Conservation (phyloP, 2,888 invertebrate genomes). For the Melieria picta region DNA sequence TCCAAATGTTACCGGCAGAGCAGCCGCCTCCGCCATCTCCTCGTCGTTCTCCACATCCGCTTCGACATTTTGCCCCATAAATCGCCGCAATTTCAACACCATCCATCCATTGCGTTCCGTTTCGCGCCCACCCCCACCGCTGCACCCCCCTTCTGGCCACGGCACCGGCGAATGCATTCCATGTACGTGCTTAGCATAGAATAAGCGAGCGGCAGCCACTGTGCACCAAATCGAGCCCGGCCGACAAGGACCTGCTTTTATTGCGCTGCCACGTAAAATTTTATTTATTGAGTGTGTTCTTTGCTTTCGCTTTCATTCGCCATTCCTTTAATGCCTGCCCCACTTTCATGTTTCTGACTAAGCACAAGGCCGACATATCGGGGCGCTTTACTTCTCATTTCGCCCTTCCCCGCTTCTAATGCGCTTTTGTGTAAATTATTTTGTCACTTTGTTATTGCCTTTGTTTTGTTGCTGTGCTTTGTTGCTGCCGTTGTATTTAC, state of each 20-base stretch:
- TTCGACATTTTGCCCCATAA: conserved; percentile 34
- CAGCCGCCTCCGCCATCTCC: conserved; percentile 45
- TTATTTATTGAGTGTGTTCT: conserved; percentile 6
- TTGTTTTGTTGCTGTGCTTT: not conserved
- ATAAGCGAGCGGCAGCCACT: not conserved
- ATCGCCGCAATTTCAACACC: conserved; percentile 31
- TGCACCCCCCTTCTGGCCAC: conserved; percentile 35
- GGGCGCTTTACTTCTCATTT: too few relatives aligned
- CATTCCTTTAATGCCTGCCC: too few relatives aligned
- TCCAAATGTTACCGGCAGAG: not conserved
- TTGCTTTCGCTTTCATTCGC: not conserved
- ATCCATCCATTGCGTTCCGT: not conserved
- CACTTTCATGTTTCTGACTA: not conserved
- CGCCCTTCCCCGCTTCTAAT: not conserved
- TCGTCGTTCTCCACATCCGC: not conserved
- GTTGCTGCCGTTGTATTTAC: not conserved
- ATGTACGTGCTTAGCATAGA: conserved; percentile 39
- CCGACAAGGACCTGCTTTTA: not conserved
- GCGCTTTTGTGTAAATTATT: conserved; percentile 1
- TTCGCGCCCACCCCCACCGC: conserved; percentile 48
- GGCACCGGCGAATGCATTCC: conserved; percentile 24
- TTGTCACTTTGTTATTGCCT: not conserved
- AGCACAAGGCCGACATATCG: not conserved
- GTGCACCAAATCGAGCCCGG: too few relatives aligned
- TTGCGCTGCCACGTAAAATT: conserved; percentile 14